Base-by-base conservation (phyloP, 2,113 vertebrate species). In the Trichechus manatus region DNA sequence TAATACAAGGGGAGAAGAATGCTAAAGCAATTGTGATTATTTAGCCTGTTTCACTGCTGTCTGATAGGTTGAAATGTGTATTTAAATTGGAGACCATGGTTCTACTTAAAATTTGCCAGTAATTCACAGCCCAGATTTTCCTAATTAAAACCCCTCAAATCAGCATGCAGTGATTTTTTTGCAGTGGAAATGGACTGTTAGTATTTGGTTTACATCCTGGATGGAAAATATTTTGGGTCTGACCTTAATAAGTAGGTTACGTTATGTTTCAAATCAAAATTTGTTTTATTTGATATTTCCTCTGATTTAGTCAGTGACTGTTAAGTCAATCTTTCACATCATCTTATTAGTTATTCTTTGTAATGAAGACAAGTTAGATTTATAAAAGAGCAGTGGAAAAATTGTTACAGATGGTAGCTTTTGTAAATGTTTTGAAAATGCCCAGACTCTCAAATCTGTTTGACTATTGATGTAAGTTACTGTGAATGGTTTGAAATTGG, bases 401-500 rank as follows among this genome's bases (percentile, higher is more conserved):
- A 81, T 15, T 56, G 11, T 81, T 68, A 82, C 64, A 97, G 95
- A 98, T 98, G 98, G 96, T 59, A 63, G 70, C 39, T 86, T 93
- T 80, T 82, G 88, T 87, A 97, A 97, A 96, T 83, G 93, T 86
- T 97, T 93, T 96, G 93, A 95, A 75, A 79, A 95, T 84, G 95
- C 94, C 90, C 97, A 97, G 86, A n/a, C 82, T 83, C 78, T 59
- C 42, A 91, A 92, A 82, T 95, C 84, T 95, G 83, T 79, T 39
- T 79, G 23, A 78, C 77, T 93, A 14, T 74, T 56, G 56, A 19
- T 77, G n/a, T 66, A 80, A 87, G 59, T 88, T 86, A 33, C 53
- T 83, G 5, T 59, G 84, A 87, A 74, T 63, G 70, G n/a, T 72
- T 83, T 89, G 87, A 94, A 96, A 74, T 19, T 33, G 9, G 47